Evolutionary conservation across 2,113 vertebrate species (phyloP).

Genomic region (Anolis carolinensis): DNA sequence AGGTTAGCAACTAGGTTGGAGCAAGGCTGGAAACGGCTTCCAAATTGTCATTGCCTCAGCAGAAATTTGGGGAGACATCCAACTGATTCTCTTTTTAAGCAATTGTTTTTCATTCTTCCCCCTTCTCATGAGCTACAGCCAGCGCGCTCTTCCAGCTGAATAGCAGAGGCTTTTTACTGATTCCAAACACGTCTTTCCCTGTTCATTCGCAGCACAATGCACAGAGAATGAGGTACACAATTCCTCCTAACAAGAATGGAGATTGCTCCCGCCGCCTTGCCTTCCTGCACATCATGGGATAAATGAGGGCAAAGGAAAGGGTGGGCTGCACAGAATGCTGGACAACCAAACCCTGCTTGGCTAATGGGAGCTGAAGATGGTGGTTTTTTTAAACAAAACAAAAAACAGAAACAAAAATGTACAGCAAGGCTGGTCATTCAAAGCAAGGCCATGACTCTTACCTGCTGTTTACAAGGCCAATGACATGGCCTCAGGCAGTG

Average conservation of each 20-base stretch:
- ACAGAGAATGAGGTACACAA: conserved; percentile 69
- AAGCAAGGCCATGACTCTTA: conserved; percentile 42
- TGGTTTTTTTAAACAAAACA: too few species aligned
- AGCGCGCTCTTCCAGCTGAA: conserved; percentile 57
- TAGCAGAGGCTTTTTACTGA: conserved; percentile 68
- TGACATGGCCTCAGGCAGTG: conserved; percentile 45
- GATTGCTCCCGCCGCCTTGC: conserved; percentile 55
- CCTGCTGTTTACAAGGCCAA: conserved; percentile 55
- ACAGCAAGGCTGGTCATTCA: conserved; percentile 52
- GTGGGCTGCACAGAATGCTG: conserved; percentile 11
- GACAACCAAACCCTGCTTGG: conserved; percentile 36
- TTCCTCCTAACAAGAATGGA: conserved; percentile 65
- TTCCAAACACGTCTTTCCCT: conserved; percentile 65
- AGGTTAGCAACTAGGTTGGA: conserved; percentile 55
- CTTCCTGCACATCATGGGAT: conserved; percentile 42
- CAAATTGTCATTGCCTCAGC: conserved; percentile 65
- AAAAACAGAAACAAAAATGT: conserved; percentile 36
- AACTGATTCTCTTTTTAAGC: conserved; percentile 58
- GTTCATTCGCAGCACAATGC: conserved; percentile 70
- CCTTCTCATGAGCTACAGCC: conserved; percentile 50
- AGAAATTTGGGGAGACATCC: conserved; percentile 62
- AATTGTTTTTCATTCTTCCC: conserved; percentile 61
- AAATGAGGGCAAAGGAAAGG: conserved; percentile 19
- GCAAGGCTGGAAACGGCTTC: conserved; percentile 37
- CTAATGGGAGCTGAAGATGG: conserved; percentile 15